Evolutionary conservation across 2,888 invertebrate species (phyloP), one percentile per base, ranked within the genome.

Genomic region (Epinotia nisella): DNA sequence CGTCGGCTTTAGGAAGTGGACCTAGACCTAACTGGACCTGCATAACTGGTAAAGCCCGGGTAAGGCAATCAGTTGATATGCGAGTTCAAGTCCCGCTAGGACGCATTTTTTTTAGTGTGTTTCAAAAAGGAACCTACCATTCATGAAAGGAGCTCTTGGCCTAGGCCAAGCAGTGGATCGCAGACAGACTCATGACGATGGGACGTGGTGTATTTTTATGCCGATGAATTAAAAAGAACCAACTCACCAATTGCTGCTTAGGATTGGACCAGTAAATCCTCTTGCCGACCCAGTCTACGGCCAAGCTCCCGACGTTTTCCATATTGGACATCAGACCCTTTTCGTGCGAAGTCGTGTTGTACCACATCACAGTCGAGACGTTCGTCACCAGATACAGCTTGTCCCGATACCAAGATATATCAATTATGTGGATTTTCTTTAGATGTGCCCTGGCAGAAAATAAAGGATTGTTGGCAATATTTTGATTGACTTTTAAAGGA

Each of bases 261-360:
- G 96, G 96, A 90, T 97, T 97, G 0, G 97, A 97, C 98, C 98
- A 98, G 85, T 98, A 99, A 10, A 99, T 91, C 83, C 97, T 97
- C 78, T 95, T 95, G 1, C 98, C 98, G 64, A 98, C 95, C 98
- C 98, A 98, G 84, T 99, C 99, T 15, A 98, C 96, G 0, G 97
- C 97, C 67, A 98, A 94, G 80, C 96, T 96, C 1, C 96, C 96
- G 0, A 96, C 97, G 24, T 96, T 95, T 74, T 95, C 95, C 87
- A 97, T 94, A 83, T 96, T 95, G 0, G 90, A 86, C 84, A 97
- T 91, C 60, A 94, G 89, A 0, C 93, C 95, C 66, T 94, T 93
- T 59, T 91, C 86, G 64, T 94, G 94, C 3, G 94, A 94, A 0
- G 95, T 96, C 11, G 95, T 94, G 81, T 97, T 96, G 82, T 96